phyloP scores from a whole-genome alignment of 30 jellyfish, hydroid and myxozoan genomes.

The Turritopsis rubra region DNA sequence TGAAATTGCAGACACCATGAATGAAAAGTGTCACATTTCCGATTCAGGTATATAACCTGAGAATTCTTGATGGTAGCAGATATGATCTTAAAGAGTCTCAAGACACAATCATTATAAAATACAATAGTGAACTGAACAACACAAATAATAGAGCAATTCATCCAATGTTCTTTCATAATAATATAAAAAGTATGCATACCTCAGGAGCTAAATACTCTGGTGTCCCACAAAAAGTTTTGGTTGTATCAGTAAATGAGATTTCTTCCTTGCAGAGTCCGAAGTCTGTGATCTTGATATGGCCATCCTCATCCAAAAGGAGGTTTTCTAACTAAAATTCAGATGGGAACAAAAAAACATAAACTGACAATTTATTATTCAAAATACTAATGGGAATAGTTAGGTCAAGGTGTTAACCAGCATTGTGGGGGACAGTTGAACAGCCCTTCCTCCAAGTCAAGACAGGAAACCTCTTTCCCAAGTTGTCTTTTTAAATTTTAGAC shows the following conservation, averaged over 20 bases:
- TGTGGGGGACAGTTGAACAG: too few species aligned
- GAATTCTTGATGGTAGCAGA: too few species aligned
- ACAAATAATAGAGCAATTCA: too few species aligned
- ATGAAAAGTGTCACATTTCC: background rate
- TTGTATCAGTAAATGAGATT: slow-evolving; percentile 67
- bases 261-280: slow-evolving; percentile 87
- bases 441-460: too few species aligned
- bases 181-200: too few species aligned
- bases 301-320: slow-evolving; percentile 69
- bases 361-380: background rate
- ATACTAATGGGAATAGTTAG: too few species aligned
- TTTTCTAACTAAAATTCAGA: slow-evolving; percentile 59
- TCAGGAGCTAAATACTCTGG: slow-evolving; percentile 93
- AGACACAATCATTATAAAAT: background rate
- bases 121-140: background rate
- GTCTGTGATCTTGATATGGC: slow-evolving; percentile 87
- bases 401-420: too few species aligned
- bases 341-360: background rate
- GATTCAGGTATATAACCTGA: background rate
- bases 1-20: background rate
- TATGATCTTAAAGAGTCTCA: too few species aligned
- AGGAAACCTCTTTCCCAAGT: too few species aligned
- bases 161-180: too few species aligned
- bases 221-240: slow-evolving; percentile 90
- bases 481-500: too few species aligned